Conservation (phyloP, 2,888 invertebrate genomes). For the Ophion costatus region DNA sequence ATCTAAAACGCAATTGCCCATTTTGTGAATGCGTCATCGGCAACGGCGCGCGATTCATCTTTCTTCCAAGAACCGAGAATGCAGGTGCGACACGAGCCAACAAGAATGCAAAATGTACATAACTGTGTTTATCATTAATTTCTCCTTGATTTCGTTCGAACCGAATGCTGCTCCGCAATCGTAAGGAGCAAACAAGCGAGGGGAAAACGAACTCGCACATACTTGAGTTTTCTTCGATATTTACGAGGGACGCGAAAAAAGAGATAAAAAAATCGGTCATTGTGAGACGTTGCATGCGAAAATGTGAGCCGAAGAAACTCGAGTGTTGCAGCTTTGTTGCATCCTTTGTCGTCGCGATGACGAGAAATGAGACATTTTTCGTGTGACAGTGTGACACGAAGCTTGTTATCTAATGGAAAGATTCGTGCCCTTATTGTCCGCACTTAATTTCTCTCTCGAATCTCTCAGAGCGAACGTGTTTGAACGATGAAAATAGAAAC, state of each 20-base stretch:
- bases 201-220: not conserved
- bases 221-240: no score
- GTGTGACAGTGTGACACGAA: not conserved
- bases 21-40: constrained; percentile 47
- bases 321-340: not conserved
- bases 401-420: not conserved
- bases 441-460: no score
- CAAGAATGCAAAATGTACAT: not conserved
- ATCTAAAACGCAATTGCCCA: constrained; percentile 75
- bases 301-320: not conserved
- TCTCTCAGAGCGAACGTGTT: not conserved
- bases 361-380: not conserved
- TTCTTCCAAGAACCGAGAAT: constrained; percentile 3
- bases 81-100: not conserved
- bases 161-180: no score
- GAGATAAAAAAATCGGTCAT: not conserved
- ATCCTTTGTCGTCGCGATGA: not conserved
- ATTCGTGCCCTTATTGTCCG: no score
- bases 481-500: constrained; percentile 72
- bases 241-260: not conserved
- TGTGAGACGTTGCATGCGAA: not conserved
- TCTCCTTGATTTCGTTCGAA: not conserved
- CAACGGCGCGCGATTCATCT: not conserved
- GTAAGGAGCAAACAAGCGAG: not conserved
- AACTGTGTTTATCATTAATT: not conserved